phyloP scores from a whole-genome alignment of 1,140 invertebrate species.

The Bombus vancouverensis region DNA sequence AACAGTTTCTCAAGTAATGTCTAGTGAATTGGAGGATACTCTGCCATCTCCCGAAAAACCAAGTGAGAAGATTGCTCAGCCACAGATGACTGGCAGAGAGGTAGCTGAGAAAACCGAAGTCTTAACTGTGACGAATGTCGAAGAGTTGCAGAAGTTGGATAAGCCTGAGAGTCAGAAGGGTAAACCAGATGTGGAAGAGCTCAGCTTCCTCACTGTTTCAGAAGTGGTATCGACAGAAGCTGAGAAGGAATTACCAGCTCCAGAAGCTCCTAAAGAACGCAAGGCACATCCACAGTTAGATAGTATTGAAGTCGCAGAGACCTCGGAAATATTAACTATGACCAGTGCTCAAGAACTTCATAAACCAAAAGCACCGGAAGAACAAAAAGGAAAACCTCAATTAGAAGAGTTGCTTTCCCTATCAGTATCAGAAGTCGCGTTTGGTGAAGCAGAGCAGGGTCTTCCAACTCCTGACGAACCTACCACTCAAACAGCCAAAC shows the following conservation, averaged over 20 bases:
- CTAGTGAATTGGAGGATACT: conserved; percentile 74
- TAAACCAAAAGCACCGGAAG: conserved; percentile 58
- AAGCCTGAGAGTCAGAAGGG: conserved; percentile 61
- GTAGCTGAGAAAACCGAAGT: conserved; percentile 71
- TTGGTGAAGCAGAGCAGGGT: conserved; percentile 67
- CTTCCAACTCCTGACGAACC: conserved; percentile 65
- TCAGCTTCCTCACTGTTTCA: conserved; percentile 70
- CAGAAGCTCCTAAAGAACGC: conserved; percentile 59
- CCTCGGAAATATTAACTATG: conserved; percentile 69
- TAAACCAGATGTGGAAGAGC: conserved; percentile 66
- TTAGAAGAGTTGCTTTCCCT: conserved; percentile 71
- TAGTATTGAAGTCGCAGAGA: conserved; percentile 71
- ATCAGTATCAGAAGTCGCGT: conserved; percentile 72
- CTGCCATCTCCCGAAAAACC: conserved; percentile 59
- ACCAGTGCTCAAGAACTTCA: conserved; percentile 65
- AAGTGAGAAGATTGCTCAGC: conserved; percentile 62
- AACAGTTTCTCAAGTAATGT: conserved; percentile 73
- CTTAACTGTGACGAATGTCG: conserved; percentile 59
- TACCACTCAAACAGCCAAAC: conserved; percentile 67
- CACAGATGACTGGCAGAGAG: conserved; percentile 67
- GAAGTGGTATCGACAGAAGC: conserved; percentile 70
- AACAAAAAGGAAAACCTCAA: conserved; percentile 65
- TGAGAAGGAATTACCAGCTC: conserved; percentile 60
- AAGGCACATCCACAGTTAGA: conserved; percentile 67
- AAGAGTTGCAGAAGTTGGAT: conserved; percentile 63